Evolutionary conservation across 92 coral and sea anemone genomes (phyloP).

Genomic region (Zoanthus gigantus): DNA sequence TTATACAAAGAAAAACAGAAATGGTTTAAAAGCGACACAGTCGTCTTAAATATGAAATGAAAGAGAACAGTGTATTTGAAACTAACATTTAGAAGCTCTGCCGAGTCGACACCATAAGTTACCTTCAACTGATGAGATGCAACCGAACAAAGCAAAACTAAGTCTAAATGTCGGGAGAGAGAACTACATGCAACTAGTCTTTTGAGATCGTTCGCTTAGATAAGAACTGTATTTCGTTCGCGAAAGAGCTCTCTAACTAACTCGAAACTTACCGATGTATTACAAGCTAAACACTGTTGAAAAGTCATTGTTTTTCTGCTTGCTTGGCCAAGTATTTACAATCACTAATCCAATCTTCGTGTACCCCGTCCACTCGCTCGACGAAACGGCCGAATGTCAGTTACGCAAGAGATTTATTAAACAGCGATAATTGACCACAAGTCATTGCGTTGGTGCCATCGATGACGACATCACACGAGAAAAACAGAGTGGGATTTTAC

Average conservation of each 20-base stretch:
- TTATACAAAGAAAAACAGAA: too few species aligned
- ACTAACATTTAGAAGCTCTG: too few species aligned
- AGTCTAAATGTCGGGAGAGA: too few species aligned
- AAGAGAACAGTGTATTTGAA: too few species aligned
- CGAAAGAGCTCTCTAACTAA: not conserved
- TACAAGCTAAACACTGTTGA: constrained; percentile 1
- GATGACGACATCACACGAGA: not conserved
- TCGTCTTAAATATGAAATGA: too few species aligned
- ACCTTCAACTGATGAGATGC: too few species aligned
- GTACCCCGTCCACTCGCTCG: not conserved
- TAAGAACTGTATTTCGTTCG: not conserved
- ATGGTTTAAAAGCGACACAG: too few species aligned
- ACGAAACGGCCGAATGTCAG: not conserved
- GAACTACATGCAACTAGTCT: too few species aligned
- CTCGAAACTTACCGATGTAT: not conserved
- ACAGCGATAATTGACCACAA: not conserved
- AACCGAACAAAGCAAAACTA: too few species aligned
- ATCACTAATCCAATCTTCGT: not conserved
- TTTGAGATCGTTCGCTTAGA: not conserved
- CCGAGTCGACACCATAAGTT: too few species aligned
- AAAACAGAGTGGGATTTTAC: not conserved
- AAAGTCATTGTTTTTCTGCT: not conserved
- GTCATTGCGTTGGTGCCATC: not conserved
- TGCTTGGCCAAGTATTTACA: not conserved
- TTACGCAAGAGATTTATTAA: not conserved